A percentile compares a stretch with the other conserved stretches of the same genome.
These are phyloP conservation scores for Heterohyrax brucei DNA, from an alignment of 2,797 vertebrate genomes.

Conservation along the genomic window DNA sequence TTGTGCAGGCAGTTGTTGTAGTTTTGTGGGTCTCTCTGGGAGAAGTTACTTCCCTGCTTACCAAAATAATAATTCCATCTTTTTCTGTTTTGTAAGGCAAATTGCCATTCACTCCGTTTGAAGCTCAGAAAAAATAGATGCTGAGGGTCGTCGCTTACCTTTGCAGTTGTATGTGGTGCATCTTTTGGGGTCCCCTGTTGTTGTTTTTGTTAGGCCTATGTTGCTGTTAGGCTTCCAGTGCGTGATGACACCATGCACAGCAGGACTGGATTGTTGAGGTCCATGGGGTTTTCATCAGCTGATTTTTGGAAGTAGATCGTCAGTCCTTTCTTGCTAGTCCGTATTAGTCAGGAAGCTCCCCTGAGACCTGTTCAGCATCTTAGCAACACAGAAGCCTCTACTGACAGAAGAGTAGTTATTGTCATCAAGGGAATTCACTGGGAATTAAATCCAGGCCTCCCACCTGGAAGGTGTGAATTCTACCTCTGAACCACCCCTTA, in stretches of 20 bases:
- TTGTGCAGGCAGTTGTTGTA: background rate
- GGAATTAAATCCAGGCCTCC: no score
- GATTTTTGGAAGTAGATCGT: background rate
- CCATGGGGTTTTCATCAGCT: background rate
- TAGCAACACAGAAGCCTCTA: background rate
- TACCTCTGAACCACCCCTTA: background rate
- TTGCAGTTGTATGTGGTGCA: background rate
- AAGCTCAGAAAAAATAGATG: background rate
- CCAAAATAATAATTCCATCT: background rate
- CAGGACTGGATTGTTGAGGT: background rate
- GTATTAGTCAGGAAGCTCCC: background rate
- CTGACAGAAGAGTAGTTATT: no score
- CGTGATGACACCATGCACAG: background rate
- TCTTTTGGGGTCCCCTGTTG: background rate
- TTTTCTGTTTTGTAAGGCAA: constrained; percentile 22
- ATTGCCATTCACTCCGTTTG: background rate
- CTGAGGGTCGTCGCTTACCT: background rate
- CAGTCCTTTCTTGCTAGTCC: background rate
- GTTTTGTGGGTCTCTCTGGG: background rate
- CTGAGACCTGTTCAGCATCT: background rate
- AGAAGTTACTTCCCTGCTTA: background rate
- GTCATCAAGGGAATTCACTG: no score
- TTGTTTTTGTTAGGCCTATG: background rate
- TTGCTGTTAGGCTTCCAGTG: background rate
- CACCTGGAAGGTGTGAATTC: no score